Evolutionary conservation across 2,888 invertebrate species (phyloP), one percentile per base, ranked within the genome.

Genomic region (Archips xylosteana): DNA sequence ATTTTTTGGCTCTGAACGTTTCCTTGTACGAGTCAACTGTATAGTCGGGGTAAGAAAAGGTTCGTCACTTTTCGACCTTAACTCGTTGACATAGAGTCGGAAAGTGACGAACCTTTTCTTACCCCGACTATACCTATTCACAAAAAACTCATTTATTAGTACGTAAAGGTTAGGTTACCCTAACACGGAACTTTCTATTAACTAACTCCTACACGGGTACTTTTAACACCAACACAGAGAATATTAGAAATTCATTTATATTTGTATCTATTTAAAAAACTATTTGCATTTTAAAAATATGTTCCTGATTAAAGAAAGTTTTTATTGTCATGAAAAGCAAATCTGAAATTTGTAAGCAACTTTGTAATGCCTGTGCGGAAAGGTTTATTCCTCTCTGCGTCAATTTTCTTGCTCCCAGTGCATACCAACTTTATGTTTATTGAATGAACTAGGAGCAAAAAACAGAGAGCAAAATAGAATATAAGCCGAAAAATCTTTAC

Each of bases 241-340:
- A n/a, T 69, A 68, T 54, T 39, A 32, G 57, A 45, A 61, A 62
- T 54, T 49, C 49, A 61, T 59, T 13, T 15, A 57, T 71, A 15
- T 9, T 36, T 65, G 47, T 62, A 63, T 34, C 15, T 68, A 68
- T 42, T 49, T 12, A 54, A 54, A 39, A 54, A 54, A 60, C 39
- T n/a, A 61, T 32, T 54, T 63, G 62, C 4, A 32, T 54, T 64
- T 57, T 36, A 70, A 57, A 5, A 13, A 13, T 36, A 39, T 12
- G n/a, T 63, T 49, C 32, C 23, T 23, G 54, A 63, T 8, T 57
- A 51, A 47, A 63, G 61, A 42, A 62, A 54, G 34, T 47, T 54
- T 32, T 72, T 72, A 72, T 68, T 72, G 67, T 72, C 72, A 57
- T 72, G 72, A 45, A 72, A 72, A 72, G 72, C 72, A 72, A 72